Evolutionary conservation across 2,113 vertebrate species (phyloP), one percentile per base, ranked within the genome.

Genomic region (Neolamprologus sp.): DNA sequence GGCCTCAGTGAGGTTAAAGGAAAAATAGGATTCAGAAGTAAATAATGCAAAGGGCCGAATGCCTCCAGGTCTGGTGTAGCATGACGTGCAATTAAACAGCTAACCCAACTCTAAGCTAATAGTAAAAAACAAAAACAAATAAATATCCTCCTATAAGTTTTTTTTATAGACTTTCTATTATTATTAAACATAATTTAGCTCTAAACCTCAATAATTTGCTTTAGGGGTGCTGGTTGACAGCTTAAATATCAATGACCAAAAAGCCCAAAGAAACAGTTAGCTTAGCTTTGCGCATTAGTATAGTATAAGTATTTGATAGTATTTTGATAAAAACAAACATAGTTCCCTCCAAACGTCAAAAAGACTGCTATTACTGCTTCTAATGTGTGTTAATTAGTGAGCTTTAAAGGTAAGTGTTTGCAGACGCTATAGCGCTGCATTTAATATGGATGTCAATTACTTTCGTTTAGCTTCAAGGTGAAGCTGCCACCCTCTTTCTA

Each of bases 171-270:
- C 33, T 37, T 21, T 37, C 0, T 8, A 45, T 17, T 26, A 28
- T 73, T 45, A 73, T 26, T 73, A 45, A 45, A 17, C 6, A 45
- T 7, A 47, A 0, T 0, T 28, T 31, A 78, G 10, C 45, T 33
- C 17, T 78, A 78, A 78, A 28, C 45, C 45, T 33, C 2, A 51
- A 33, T 16, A 5, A 75, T 28, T 49, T 28, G 0, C 16, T 19
- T 45, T 31, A 13, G 23, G 26, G 71, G 9, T 78, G 26, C 45
- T 78, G 9, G 37, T 26, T 45, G 13, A 11, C 71, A 31, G 23
- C 9, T 0, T 78, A 49, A 78, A 78, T 49, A 49, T 78, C 26
- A 13, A 12, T 49, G 16, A 49, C 17, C 26, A 4, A 4, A 49
- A 78, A 49, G 4, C 3, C 23, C 16, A 12, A 78, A 49, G 9